phyloP scores from a whole-genome alignment of 2,888 invertebrate genomes.

The Nebria salina region DNA sequence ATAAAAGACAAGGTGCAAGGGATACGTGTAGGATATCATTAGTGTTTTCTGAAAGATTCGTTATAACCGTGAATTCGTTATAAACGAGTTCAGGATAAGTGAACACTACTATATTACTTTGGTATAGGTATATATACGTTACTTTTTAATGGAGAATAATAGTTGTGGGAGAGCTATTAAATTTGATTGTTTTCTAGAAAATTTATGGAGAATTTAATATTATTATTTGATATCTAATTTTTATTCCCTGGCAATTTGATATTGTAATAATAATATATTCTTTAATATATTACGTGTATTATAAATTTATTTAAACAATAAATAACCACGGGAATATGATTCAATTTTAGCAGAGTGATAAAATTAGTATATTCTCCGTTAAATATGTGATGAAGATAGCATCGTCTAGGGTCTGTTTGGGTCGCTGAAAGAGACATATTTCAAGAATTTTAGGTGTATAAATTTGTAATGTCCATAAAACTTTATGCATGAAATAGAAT shows the following conservation, averaged over 20 bases:
- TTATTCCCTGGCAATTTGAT: background rate
- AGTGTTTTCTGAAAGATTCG: no score
- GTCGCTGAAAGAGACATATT: background rate
- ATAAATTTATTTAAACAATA: background rate
- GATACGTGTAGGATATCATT: no score
- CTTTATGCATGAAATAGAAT: constrained; percentile 1
- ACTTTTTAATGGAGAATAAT: no score
- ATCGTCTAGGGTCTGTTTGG: background rate
- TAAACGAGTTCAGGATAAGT: no score
- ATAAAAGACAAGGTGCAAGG: no score
- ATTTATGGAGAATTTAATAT: no score
- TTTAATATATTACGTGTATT: background rate
- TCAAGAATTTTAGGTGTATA: background rate
- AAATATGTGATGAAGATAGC: background rate
- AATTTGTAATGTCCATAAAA: background rate
- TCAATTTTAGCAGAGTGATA: background rate
- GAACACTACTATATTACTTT: no score
- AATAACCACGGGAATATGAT: background rate
- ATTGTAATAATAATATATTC: background rate
- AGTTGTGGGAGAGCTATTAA: no score
- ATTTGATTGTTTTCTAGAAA: no score
- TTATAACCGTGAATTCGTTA: no score
- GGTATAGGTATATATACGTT: no score
- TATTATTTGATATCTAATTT: background rate
- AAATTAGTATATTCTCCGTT: background rate